Evolutionary conservation across 2,797 vertebrate species (phyloP), one percentile per base, ranked within the genome.

Genomic region (Sebastes jordani): DNA sequence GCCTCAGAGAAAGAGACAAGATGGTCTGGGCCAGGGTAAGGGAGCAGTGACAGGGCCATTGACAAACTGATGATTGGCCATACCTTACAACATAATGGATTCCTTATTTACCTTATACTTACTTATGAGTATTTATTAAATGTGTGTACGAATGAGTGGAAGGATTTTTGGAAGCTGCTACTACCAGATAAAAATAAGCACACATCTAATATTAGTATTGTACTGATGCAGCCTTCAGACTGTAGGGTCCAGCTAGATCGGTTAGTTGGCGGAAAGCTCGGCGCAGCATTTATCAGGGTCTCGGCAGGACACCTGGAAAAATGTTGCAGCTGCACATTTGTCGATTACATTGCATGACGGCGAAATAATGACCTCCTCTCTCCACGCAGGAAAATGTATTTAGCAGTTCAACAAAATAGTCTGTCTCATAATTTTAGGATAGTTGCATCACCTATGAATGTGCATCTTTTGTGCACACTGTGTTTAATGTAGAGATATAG

Each of bases 1-100:
- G 78, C 60, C 22, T 96, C 74, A 90, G 79, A 49, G 79, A 86
- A 66, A 52, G 76, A 94, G 86, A 83, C 64, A 92, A 88, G 68
- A 90, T 91, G 49, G 87, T 92, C 54, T 87, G 83, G 91, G 90
- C 89, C 67, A 86, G 80, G 88, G 85, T 91, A 60, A 93, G 92
- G n/a, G 14, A 74, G 59, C 79, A 25, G 32, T 62, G 5, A 70
- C 25, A 36, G 23, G 20, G 18, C 13, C 18, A 42, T 65, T 54
- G n/a, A 78, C 75, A 82, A 63, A 36, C 46, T 56, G 27, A 83
- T 70, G 27, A 70, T 71, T 56, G 71, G 73, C 65, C 27, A 2
- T 42, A 69, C 16, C 20, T 61, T n/a, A 60, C 55, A 64, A 66
- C 23, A 30, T 29, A 11, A 74, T 55, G 20, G 58, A 27, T 58